phyloP scores from a whole-genome alignment of 2,888 invertebrate species.

The Aphidius colemani region DNA sequence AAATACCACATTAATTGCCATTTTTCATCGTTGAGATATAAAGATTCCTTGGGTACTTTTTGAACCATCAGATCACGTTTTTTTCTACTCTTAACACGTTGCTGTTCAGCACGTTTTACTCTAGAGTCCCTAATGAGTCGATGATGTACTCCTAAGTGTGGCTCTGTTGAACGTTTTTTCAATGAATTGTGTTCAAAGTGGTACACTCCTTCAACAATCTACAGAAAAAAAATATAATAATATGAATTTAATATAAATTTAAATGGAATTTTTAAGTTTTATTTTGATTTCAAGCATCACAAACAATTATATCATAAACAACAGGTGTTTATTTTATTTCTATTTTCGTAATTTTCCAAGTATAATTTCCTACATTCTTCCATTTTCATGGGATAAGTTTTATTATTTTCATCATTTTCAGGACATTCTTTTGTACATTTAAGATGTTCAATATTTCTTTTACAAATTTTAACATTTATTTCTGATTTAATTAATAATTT shows the following conservation, averaged over 20 bases:
- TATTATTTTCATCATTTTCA: not conserved
- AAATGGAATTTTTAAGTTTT: too few relatives aligned
- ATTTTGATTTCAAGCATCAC: too few relatives aligned
- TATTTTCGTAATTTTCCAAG: too few relatives aligned
- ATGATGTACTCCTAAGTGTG: constrained; percentile 73
- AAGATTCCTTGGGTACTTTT: constrained; percentile 46
- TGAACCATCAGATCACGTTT: constrained; percentile 75
- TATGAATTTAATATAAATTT: not conserved
- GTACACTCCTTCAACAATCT: constrained; percentile 89
- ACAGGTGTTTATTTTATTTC: too few relatives aligned
- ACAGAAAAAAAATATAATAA: not conserved
- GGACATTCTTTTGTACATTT: too few relatives aligned
- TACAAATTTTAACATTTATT: too few relatives aligned
- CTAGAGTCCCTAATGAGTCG: constrained; percentile 75
- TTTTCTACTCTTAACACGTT: constrained; percentile 75
- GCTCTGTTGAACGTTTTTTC: constrained; percentile 75
- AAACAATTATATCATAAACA: too few relatives aligned
- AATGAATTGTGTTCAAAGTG: constrained; percentile 83
- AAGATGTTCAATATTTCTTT: too few relatives aligned
- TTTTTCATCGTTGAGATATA: constrained; percentile 79
- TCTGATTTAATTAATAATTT: too few relatives aligned
- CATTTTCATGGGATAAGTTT: not conserved
- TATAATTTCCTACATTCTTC: not conserved
- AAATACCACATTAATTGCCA: constrained; percentile 98
- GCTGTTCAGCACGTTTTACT: constrained; percentile 84